Base-by-base conservation (phyloP, 2,113 vertebrate species). In the Pomatorhinus ruficollis region DNA sequence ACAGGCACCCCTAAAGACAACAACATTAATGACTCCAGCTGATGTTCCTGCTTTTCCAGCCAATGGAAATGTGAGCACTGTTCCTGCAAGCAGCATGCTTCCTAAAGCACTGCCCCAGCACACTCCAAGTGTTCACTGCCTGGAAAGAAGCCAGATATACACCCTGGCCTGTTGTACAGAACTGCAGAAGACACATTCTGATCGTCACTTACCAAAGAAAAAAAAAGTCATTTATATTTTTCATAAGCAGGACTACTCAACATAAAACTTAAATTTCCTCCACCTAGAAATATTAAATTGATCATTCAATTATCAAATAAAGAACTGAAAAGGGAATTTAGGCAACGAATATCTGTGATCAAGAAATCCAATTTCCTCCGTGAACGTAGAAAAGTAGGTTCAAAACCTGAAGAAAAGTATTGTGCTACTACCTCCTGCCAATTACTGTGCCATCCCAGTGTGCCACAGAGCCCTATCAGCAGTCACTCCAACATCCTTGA, bases 21-120 rank as follows among this genome's bases (percentile, higher is more conserved):
- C 4, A 53, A 79, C 17, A 78, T 69, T 96, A 97, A 95, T 83
- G 89, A 96, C 66, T 97, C 78, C 94, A 96, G 87, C 94, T 96
- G 87, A 96, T 94, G 91, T 96, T 95, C 78, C 91, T 83, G 4
- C 57, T 89, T 82, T 61, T 85, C 74, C 70, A 94, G 93, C 78
- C 87, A 89, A 59, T 76, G 81, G 93, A 95, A 96, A 95, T 22
- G 70, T 76, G 57, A 96, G 70, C 35, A 17, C 71, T 42, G 54
- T 18, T 93, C 75, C 87, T 76, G 84, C 52, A 89, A 85, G 94
- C 60, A 78, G 69, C 57, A 6, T 76, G 81, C 80, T 95, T 91
- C 94, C 80, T 79, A 47, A 75, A 75, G 81, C 74, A 45, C 57
- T 83, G 66, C 37, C 37, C 61, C 87, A 85, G 87, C 37, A 14